Evolutionary conservation across 2,113 vertebrate species (phyloP).

Genomic region (Rhea americana): DNA sequence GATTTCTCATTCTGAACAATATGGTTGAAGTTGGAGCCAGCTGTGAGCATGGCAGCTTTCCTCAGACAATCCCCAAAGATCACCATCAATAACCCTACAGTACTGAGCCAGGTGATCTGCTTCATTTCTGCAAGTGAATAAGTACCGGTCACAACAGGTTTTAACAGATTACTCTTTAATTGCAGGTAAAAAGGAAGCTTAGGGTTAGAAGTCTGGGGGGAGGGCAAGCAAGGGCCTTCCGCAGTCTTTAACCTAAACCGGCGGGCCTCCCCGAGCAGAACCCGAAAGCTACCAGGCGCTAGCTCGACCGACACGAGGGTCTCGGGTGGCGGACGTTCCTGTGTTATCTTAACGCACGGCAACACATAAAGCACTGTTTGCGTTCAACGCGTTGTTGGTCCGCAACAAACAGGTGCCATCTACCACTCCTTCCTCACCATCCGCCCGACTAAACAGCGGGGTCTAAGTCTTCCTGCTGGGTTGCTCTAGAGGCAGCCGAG

Average conservation of each 20-base stretch:
- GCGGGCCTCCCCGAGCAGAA: not conserved
- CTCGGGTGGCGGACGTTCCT: not conserved
- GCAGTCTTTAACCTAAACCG: not conserved
- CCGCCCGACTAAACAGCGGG: fast-evolving
- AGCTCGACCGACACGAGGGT: not conserved
- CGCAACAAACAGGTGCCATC: fast-evolving
- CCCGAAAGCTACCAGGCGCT: not conserved
- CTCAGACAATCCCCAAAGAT: constrained; percentile 91
- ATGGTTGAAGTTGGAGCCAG: constrained; percentile 98
- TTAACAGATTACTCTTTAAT: not conserved
- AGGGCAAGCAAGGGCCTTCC: not conserved
- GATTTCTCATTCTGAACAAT: constrained; percentile 98
- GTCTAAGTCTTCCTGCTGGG: fast-evolving
- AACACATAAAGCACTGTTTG: fast-evolving
- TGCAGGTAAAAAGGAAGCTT: not conserved
- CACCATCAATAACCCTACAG: constrained; percentile 90
- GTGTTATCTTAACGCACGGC: not conserved
- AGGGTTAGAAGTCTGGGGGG: fast-evolving
- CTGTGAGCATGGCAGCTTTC: constrained; percentile 95
- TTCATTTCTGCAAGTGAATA: constrained; percentile 84
- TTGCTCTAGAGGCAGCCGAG: fast-evolving
- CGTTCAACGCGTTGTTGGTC: fast-evolving
- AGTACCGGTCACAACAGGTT: not conserved
- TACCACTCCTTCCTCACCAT: not conserved
- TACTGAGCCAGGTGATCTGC: constrained; percentile 90